Percentiles rank a stretch among this genome's conserved stretches.
These are phyloP conservation scores for Dascillus cervinus DNA, from an alignment of 2,888 invertebrate genomes.

Conservation along the genomic window DNA sequence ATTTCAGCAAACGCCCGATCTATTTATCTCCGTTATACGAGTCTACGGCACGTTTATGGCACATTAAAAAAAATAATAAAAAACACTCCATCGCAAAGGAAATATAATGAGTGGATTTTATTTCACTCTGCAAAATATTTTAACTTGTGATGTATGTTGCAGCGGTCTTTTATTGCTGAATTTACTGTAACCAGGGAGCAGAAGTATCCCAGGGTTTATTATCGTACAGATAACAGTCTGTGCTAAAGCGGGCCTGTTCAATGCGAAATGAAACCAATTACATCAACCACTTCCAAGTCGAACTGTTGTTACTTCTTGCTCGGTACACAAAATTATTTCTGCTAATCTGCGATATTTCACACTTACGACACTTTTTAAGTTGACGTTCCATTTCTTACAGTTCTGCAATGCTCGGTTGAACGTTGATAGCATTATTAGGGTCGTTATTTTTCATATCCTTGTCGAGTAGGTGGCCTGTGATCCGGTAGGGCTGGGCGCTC, in stretches of 20 bases:
- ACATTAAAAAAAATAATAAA: conserved; percentile 27
- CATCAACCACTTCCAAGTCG: conserved; percentile 19
- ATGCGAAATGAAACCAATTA: conserved; percentile 33
- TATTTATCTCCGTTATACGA: conserved; percentile 40
- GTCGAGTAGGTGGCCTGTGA: conserved; percentile 26
- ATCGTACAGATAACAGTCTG: too few relatives aligned
- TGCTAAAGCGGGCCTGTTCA: conserved; percentile 26
- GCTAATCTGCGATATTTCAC: conserved; percentile 27
- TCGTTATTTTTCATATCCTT: conserved; percentile 38
- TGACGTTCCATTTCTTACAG: conserved; percentile 26
- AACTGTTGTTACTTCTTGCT: conserved; percentile 12
- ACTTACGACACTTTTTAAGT: conserved; percentile 23
- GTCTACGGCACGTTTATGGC: conserved; percentile 28
- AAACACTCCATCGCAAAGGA: conserved; percentile 26
- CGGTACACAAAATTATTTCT: conserved; percentile 17
- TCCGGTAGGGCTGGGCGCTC: conserved; percentile 31
- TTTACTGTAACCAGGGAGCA: conserved; percentile 18
- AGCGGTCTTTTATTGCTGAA: conserved; percentile 18
- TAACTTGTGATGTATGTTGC: conserved; percentile 16
- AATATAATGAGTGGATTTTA: conserved; percentile 29
- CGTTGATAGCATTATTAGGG: conserved; percentile 37
- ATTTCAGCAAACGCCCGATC: conserved; percentile 34
- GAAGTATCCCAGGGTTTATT: conserved; percentile 20
- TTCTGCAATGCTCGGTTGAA: conserved; percentile 29
- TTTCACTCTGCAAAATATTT: conserved; percentile 16